These are phyloP conservation scores for Temnothorax nylanderi DNA, from an alignment of 1,140 invertebrate genomes.

Conservation along the genomic window DNA sequence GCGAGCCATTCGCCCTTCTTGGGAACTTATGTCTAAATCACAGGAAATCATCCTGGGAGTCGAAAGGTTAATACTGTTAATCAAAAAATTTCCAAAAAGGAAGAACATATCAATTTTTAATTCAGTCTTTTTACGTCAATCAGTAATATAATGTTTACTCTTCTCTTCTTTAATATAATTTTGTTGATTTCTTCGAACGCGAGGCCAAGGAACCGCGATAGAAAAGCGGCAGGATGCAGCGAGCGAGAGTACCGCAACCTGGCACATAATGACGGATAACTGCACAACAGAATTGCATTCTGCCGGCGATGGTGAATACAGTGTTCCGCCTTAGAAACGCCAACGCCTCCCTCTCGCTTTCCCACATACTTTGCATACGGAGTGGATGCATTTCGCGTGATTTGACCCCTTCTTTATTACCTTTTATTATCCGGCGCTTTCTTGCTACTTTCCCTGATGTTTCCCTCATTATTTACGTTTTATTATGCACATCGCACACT, in stretches of 20 bases:
- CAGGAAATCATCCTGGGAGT: too few relatives aligned
- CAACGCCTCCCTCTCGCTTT: constrained; percentile 34
- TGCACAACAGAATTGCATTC: constrained; percentile 68
- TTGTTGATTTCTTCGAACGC: neutral
- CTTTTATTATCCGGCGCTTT: constrained; percentile 10
- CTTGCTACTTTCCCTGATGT: constrained; percentile 5
- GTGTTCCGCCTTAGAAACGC: constrained; percentile 34
- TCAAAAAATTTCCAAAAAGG: neutral
- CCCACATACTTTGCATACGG: constrained; percentile 21
- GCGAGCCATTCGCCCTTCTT: too few relatives aligned
- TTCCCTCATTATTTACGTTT: constrained; percentile 12
- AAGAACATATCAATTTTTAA: neutral
- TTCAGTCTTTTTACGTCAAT: neutral
- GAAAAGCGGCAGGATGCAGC: neutral
- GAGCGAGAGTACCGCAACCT: constrained; percentile 71
- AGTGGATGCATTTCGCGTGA: neutral
- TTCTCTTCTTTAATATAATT: neutral
- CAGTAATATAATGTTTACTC: neutral
- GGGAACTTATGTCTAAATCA: too few relatives aligned
- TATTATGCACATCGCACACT: neutral
- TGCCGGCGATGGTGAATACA: constrained; percentile 35
- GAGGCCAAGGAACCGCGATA: neutral
- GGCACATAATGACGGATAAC: constrained; percentile 74
- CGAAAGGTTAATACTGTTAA: neutral
- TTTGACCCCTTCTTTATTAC: constrained; percentile 4